These are phyloP conservation scores for Drosophila auraria DNA, from an alignment of 1,140 invertebrate species.

Conservation along the genomic window DNA sequence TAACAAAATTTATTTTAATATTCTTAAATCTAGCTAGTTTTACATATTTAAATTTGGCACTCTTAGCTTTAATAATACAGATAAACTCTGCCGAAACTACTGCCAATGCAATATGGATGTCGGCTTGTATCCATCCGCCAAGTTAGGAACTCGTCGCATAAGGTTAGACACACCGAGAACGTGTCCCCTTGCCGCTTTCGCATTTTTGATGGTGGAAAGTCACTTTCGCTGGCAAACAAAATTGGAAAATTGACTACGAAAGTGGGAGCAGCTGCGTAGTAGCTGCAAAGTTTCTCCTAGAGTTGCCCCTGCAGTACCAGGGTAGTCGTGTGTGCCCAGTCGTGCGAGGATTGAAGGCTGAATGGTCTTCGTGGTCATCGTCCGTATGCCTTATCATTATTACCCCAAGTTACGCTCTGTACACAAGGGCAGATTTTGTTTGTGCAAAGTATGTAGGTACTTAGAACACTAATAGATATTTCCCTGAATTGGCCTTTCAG, in stretches of 20 bases:
- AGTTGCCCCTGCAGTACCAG: slow-evolving; percentile 17
- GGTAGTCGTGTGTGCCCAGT: slow-evolving; percentile 40
- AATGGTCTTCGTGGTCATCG: slow-evolving; percentile 6
- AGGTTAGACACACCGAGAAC: slow-evolving; percentile 8
- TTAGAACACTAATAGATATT: too few species aligned
- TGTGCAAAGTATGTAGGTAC: too few species aligned
- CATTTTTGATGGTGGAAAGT: slow-evolving; percentile 15
- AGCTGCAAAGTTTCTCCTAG: slow-evolving; percentile 12
- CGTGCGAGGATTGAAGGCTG: slow-evolving; percentile 24
- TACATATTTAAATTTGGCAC: not conserved
- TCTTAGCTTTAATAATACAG: not conserved
- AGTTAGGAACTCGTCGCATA: not conserved
- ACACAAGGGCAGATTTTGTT: too few species aligned
- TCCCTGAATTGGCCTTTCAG: too few species aligned
- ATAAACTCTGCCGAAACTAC: not conserved
- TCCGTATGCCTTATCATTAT: not conserved
- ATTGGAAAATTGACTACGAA: slow-evolving; percentile 7
- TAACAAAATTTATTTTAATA: not conserved
- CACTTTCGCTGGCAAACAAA: slow-evolving; percentile 26
- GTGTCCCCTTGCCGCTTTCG: not conserved
- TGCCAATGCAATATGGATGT: not conserved
- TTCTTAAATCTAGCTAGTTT: not conserved
- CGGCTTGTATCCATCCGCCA: not conserved
- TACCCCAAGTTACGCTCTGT: not conserved
- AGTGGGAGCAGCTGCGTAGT: not conserved